These are phyloP conservation scores for Onychostoma macrolepis DNA, from an alignment of 2,113 vertebrate species.

Conservation along the genomic window DNA sequence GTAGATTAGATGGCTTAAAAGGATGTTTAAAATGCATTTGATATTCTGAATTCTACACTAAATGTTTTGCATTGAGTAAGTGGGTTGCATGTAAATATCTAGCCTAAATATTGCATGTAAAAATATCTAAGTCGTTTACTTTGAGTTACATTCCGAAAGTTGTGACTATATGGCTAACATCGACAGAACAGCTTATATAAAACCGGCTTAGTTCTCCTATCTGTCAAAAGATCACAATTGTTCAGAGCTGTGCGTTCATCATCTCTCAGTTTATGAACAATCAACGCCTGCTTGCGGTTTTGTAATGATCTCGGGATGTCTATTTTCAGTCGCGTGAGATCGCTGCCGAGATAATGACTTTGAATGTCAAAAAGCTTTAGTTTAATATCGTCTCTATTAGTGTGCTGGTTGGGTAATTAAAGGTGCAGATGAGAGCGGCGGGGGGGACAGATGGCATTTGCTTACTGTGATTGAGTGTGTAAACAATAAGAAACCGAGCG, in stretches of 20 bases:
- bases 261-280: constrained; percentile 44
- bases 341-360: constrained; percentile 97
- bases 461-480: constrained; percentile 96
- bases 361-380: constrained; percentile 99
- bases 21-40: neutral
- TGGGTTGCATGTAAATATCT: no score
- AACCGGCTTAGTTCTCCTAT: neutral
- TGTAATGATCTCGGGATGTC: constrained; percentile 63
- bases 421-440: constrained; percentile 93
- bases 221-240: constrained; percentile 19
- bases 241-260: constrained; percentile 18
- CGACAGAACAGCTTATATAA: neutral
- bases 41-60: neutral
- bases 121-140: no score
- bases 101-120: no score
- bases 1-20: no score
- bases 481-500: constrained; percentile 83
- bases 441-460: constrained; percentile 99
- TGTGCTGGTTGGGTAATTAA: constrained; percentile 98
- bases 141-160: constrained; percentile 11
- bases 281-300: constrained; percentile 50
- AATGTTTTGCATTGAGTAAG: neutral
- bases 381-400: constrained; percentile 99
- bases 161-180: neutral
- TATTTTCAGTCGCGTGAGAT: constrained; percentile 82